Percentiles rank a stretch among this genome's conserved stretches.
Evolutionary conservation across 2,888 invertebrate species (phyloP).

Genomic region (Himalopsyche kuldschensis): DNA sequence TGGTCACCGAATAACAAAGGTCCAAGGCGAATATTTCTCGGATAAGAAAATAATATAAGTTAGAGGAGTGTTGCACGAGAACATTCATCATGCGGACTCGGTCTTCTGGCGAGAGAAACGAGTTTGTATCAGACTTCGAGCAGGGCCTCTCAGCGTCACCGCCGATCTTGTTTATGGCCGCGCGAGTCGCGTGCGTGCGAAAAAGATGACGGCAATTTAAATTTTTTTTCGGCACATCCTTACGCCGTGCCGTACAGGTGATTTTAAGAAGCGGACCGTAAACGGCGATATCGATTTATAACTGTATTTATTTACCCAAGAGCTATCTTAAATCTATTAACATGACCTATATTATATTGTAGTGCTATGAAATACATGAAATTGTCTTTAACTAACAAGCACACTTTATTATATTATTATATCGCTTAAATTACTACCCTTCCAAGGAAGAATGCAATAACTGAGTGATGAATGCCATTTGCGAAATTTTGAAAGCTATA

Average conservation of each 20-base stretch:
- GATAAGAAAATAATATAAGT: constrained; percentile 29
- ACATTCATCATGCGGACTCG: constrained; percentile 37
- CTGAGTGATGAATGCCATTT: too few species aligned
- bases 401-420: too few species aligned
- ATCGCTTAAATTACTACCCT: too few species aligned
- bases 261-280: not conserved
- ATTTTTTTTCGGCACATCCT: constrained; percentile 15
- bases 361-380: too few species aligned
- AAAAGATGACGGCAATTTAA: constrained; percentile 13
- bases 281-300: not conserved
- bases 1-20: constrained; percentile 31
- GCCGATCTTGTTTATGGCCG: constrained; percentile 3
- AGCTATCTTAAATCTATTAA: too few species aligned
- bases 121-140: constrained; percentile 35
- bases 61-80: constrained; percentile 37
- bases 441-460: too few species aligned
- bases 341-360: too few species aligned
- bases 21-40: constrained; percentile 33
- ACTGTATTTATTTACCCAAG: too few species aligned
- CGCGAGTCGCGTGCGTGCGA: constrained; percentile 21
- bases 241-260: not conserved
- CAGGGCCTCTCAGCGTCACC: constrained; percentile 14
- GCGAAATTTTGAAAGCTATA: too few species aligned
- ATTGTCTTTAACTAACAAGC: too few species aligned
- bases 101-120: constrained; percentile 35